phyloP scores from a whole-genome alignment of 1,140 invertebrate species.

The Euschistus heros region DNA sequence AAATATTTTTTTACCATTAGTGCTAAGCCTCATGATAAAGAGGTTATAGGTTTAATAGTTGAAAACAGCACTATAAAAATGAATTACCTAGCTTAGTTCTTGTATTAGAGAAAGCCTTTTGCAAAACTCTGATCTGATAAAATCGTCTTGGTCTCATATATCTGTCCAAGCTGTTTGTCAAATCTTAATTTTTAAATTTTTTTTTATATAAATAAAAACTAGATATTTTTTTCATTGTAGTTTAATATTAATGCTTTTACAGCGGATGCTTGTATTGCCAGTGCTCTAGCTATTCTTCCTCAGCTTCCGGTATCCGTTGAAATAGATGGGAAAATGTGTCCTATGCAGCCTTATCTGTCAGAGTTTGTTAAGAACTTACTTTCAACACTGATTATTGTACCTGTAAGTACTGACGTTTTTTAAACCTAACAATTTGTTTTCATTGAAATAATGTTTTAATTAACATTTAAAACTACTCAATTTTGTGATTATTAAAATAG shows the following conservation, averaged over 20 bases:
- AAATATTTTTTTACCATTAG: too few species aligned
- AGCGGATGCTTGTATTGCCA: slow-evolving; percentile 91
- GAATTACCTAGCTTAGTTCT: too few species aligned
- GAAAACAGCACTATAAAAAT: too few species aligned
- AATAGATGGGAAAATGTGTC: slow-evolving; percentile 59
- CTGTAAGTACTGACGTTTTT: slow-evolving; percentile 45
- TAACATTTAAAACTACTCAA: not conserved
- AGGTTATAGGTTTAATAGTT: too few species aligned
- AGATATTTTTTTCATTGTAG: too few species aligned
- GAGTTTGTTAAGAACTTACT: slow-evolving; percentile 67
- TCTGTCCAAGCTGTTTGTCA: too few species aligned
- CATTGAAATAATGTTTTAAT: too few species aligned
- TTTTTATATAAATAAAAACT: slow-evolving; percentile 10
- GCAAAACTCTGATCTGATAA: too few species aligned
- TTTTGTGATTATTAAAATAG: not conserved
- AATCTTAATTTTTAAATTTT: slow-evolving; percentile 8
- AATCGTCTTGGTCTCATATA: too few species aligned
- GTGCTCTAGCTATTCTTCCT: slow-evolving; percentile 64
- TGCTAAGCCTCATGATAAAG: too few species aligned
- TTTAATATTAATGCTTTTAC: slow-evolving; percentile 33
- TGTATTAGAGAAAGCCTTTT: too few species aligned
- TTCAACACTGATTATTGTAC: slow-evolving; percentile 73
- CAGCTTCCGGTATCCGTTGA: slow-evolving; percentile 67
- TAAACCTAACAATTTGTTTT: too few species aligned
- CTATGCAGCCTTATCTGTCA: slow-evolving; percentile 58